phyloP scores from a whole-genome alignment of 2,113 vertebrate genomes.

The Falco punctatus region DNA sequence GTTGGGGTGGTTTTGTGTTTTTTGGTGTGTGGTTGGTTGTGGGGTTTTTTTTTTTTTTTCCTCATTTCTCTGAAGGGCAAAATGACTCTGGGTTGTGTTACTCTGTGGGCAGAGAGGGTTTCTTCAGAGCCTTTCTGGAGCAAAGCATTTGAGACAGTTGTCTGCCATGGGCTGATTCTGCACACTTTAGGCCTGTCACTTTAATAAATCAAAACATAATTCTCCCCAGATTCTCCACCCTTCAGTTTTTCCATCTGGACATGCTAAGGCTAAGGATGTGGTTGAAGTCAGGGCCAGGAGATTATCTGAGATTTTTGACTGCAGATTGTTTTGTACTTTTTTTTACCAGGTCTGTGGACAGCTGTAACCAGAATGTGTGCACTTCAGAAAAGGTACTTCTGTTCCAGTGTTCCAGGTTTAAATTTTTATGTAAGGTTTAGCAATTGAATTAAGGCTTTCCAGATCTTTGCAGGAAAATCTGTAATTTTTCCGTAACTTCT shows the following conservation, averaged over 20 bases:
- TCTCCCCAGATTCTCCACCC: background rate
- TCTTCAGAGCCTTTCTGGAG: background rate
- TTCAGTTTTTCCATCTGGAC: background rate
- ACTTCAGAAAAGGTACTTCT: background rate
- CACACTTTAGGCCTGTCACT: background rate
- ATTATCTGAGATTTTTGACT: background rate
- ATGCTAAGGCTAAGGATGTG: background rate
- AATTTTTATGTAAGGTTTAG: background rate
- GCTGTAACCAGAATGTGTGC: background rate
- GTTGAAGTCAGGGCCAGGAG: background rate
- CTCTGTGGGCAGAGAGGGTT: background rate
- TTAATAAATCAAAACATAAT: background rate
- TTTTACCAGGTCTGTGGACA: background rate
- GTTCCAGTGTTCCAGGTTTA: background rate
- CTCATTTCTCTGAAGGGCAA: background rate
- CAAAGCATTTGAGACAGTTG: background rate
- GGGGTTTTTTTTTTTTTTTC: background rate
- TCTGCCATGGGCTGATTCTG: background rate
- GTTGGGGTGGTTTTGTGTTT: background rate
- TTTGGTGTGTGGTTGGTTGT: background rate
- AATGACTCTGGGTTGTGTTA: background rate
- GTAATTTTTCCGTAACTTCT: constrained; percentile 30
- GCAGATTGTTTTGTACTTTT: background rate
- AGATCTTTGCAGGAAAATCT: background rate
- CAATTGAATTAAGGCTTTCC: background rate